phyloP scores from a whole-genome alignment of 2,888 invertebrate species.

The Tetragnatha montana region DNA sequence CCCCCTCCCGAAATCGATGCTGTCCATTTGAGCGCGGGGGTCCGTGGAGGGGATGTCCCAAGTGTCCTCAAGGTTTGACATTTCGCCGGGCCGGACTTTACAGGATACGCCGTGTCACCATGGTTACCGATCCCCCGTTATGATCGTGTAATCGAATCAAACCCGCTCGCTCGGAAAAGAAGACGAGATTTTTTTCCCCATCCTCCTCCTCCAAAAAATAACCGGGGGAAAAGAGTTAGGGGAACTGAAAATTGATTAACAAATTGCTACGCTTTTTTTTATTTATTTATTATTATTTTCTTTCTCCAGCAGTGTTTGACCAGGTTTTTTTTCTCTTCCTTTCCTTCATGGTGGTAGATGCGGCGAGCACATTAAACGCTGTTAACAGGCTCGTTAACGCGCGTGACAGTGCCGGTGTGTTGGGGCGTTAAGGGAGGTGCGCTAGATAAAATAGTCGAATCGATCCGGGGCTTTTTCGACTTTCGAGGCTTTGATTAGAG shows the following conservation, averaged over 20 bases:
- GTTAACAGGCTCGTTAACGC: not conserved
- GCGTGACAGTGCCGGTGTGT: not conserved
- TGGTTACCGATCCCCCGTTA: slow-evolving; percentile 58
- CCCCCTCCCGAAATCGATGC: slow-evolving; percentile 43
- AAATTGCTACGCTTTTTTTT: not conserved
- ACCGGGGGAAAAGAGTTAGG: not conserved
- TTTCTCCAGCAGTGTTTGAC: too few relatives aligned
- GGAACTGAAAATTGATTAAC: slow-evolving; percentile 1
- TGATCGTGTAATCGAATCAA: slow-evolving; percentile 54
- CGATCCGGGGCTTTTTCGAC: not conserved
- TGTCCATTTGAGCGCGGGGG: slow-evolving; percentile 36
- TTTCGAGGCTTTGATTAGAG: too few relatives aligned
- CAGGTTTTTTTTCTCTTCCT: too few relatives aligned
- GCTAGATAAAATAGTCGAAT: not conserved
- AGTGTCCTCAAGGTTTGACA: slow-evolving; percentile 60
- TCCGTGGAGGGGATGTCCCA: not conserved
- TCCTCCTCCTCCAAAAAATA: not conserved
- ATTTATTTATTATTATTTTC: not conserved
- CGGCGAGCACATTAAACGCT: not conserved
- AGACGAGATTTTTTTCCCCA: slow-evolving; percentile 17
- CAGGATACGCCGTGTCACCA: slow-evolving; percentile 54
- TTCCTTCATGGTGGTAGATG: not conserved
- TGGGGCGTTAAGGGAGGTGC: not conserved
- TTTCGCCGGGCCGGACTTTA: slow-evolving; percentile 41
- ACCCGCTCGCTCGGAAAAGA: slow-evolving; percentile 29